Conservation (phyloP, 2,888 invertebrate species). For the Sinopyrophorus schimmeli region DNA sequence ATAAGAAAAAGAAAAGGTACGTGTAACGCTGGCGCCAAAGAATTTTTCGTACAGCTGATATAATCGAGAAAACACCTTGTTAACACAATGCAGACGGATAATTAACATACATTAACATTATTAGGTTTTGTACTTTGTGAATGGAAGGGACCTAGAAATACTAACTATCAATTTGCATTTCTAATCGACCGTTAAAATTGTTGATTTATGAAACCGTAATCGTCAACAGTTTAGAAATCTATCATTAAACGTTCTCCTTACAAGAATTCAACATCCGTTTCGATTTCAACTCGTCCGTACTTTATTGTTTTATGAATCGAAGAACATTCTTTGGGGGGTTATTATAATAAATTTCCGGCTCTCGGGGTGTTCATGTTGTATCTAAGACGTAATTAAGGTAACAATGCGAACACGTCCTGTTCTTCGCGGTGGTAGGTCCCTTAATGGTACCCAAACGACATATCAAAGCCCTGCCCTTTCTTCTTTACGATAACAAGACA, state of each 20-base stretch:
- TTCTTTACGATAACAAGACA: slow-evolving; percentile 19
- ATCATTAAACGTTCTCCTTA: slow-evolving; percentile 9
- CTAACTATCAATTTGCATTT: slow-evolving; percentile 23
- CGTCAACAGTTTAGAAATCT: slow-evolving; percentile 15
- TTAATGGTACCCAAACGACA: slow-evolving; percentile 20
- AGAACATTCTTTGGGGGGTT: too few relatives aligned
- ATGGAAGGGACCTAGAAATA: slow-evolving; percentile 15
- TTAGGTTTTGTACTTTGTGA: slow-evolving; percentile 27
- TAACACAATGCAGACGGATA: slow-evolving; percentile 38
- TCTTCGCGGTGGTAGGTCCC: slow-evolving; percentile 15
- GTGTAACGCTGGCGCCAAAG: slow-evolving; percentile 27
- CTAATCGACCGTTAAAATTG: slow-evolving; percentile 21
- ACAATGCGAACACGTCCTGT: slow-evolving; percentile 19
- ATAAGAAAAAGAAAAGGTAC: slow-evolving; percentile 22
- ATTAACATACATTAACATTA: slow-evolving; percentile 39
- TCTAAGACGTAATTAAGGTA: slow-evolving; percentile 17
- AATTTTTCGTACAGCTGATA: slow-evolving; percentile 28
- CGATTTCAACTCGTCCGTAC: too few relatives aligned
- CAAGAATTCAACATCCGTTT: too few relatives aligned
- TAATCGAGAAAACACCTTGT: slow-evolving; percentile 38
- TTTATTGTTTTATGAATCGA: too few relatives aligned
- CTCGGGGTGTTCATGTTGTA: slow-evolving; percentile 4
- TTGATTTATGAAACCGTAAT: slow-evolving; percentile 18
- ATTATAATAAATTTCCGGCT: too few relatives aligned
- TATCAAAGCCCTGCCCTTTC: slow-evolving; percentile 14